Percentiles rank a stretch among this genome's conserved stretches.
These are phyloP conservation scores for Dromaius novaehollandiae DNA, from an alignment of 2,113 vertebrate genomes.

Conservation along the genomic window DNA sequence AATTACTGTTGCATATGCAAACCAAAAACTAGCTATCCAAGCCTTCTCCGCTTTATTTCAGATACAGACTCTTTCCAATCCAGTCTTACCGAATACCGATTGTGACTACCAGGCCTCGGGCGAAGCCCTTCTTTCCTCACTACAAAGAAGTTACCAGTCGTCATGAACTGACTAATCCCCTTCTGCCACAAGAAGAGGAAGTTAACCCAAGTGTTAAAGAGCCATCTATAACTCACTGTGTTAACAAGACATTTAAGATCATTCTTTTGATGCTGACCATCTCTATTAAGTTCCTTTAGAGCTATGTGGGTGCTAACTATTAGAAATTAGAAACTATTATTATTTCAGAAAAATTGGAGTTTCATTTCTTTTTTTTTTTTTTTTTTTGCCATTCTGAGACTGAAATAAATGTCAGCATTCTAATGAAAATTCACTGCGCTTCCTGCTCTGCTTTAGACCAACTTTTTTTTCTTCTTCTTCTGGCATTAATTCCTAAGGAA, in stretches of 20 bases:
- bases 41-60: background rate
- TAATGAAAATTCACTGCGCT: background rate
- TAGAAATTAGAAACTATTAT: background rate
- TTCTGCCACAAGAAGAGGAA: background rate
- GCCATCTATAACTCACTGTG: background rate
- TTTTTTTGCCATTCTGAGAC: background rate
- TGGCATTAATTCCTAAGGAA: background rate
- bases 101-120: background rate
- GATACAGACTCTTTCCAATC: background rate
- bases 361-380: background rate
- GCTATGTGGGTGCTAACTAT: background rate
- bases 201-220: background rate
- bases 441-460: background rate
- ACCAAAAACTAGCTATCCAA: background rate
- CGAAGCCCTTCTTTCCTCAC: background rate
- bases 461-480: background rate
- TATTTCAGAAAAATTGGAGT: background rate
- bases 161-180: fast-evolving
- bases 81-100: background rate
- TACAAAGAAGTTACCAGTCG: background rate
- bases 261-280: background rate
- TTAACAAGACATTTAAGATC: background rate
- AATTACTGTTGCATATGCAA: background rate
- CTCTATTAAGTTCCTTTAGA: background rate
- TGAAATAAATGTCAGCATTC: background rate